These are phyloP conservation scores for Rutilus rutilus DNA, from an alignment of 2,113 vertebrate species.

Conservation along the genomic window DNA sequence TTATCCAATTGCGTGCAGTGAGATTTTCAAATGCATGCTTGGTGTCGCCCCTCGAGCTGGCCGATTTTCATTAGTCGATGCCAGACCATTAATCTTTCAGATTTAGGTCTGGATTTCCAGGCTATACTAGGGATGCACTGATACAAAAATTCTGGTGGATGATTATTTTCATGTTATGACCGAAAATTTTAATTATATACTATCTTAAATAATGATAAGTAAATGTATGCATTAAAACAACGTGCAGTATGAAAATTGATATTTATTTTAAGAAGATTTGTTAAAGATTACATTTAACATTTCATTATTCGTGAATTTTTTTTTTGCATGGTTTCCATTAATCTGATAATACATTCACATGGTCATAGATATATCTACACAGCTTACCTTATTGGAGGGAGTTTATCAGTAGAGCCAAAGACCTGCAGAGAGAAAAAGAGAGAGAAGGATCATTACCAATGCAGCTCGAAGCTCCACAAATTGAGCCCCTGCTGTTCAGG, in stretches of 20 bases:
- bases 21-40: too few species aligned
- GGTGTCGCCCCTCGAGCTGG: too few species aligned
- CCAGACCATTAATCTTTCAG: too few species aligned
- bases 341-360: not conserved
- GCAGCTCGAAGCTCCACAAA: constrained; percentile 21
- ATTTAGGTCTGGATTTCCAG: too few species aligned
- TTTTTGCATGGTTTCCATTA: too few species aligned
- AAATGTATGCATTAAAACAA: not conserved
- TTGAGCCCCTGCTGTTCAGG: constrained; percentile 24
- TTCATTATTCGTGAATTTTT: too few species aligned
- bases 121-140: not conserved
- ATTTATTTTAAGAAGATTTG: not conserved
- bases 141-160: not conserved
- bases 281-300: not conserved
- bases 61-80: too few species aligned
- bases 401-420: constrained; percentile 10
- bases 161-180: not conserved
- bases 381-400: constrained; percentile 18
- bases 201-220: not conserved
- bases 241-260: not conserved
- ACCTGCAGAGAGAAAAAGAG: constrained; percentile 13
- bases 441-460: constrained; percentile 36
- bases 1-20: too few species aligned
- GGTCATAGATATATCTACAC: not conserved
- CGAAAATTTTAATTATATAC: not conserved